Base-by-base conservation (phyloP, 1,140 invertebrate genomes). In the Trachelipus rathkii region DNA sequence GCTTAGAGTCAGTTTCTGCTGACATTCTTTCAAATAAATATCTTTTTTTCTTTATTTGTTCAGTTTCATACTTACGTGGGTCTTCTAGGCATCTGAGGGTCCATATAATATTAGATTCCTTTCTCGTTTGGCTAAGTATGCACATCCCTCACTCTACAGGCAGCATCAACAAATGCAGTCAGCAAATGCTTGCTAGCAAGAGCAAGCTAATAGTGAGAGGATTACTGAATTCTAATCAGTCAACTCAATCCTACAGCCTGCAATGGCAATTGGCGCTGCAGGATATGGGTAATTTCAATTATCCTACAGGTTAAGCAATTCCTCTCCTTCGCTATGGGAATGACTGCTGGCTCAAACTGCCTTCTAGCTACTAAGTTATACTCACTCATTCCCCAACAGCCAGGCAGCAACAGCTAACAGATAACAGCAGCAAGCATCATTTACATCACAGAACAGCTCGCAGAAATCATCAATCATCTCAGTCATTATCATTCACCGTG, bases 21-120 rank as follows among this genome's bases (percentile, higher is more conserved):
- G n/a, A n/a, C n/a, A n/a, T n/a, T n/a, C n/a, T n/a, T n/a, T n/a
- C n/a, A n/a, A n/a, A n/a, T n/a, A n/a, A n/a, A n/a, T n/a, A n/a
- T n/a, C n/a, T n/a, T n/a, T n/a, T n/a, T n/a, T n/a, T n/a, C n/a
- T n/a, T n/a, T n/a, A n/a, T n/a, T n/a, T n/a, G n/a, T n/a, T n/a
- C n/a, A n/a, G n/a, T n/a, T n/a, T n/a, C n/a, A n/a, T n/a, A n/a
- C n/a, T n/a, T n/a, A n/a, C n/a, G n/a, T n/a, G n/a, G n/a, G n/a
- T n/a, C n/a, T 69, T 81, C 44, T 46, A 78, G 21, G 80, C 75
- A 6, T 78, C 80, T 44, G 80, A 77, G n/a, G 80, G 80, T 13
- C 72, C 80, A 15, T 81, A 81, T 44, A 81, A 81, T 69, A 44
- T 78, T n/a, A 79, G 77, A 53, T 81, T 75, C 75, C 77, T 71